Percentiles rank a stretch among this genome's conserved stretches.
These are phyloP conservation scores for Eurypyga helias DNA, from an alignment of 2,113 vertebrate species.

Conservation along the genomic window DNA sequence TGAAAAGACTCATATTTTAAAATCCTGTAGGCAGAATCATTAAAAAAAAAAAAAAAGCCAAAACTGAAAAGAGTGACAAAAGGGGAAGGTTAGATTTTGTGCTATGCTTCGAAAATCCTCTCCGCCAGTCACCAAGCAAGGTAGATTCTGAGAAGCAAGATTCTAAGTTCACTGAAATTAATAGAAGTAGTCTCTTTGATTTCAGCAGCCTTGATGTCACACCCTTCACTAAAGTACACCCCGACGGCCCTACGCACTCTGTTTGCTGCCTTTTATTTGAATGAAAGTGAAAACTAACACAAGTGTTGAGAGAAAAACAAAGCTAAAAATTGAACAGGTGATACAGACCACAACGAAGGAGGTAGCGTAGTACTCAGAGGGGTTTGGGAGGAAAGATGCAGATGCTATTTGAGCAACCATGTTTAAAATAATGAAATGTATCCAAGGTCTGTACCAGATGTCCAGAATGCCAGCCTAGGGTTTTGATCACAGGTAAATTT, in stretches of 20 bases:
- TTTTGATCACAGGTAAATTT: not conserved
- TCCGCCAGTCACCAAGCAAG: not conserved
- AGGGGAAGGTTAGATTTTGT: not conserved
- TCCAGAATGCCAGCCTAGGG: not conserved
- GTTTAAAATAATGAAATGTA: not conserved
- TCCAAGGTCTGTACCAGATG: not conserved
- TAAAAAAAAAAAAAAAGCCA: not conserved
- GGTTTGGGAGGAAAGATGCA: not conserved
- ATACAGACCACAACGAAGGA: not conserved
- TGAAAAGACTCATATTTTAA: not conserved
- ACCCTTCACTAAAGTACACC: not conserved
- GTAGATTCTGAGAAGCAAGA: not conserved
- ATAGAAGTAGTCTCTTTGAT: not conserved
- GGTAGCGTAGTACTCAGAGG: not conserved
- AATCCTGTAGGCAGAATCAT: not conserved
- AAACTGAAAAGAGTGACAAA: not conserved
- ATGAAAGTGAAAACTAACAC: not conserved
- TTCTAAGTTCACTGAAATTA: not conserved
- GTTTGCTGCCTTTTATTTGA: not conserved
- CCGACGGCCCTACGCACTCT: not conserved
- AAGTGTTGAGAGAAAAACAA: not conserved
- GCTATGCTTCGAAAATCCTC: not conserved
- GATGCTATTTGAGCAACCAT: not conserved
- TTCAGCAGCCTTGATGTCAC: not conserved
- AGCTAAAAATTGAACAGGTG: not conserved